Base-by-base conservation (phyloP, 2,113 vertebrate species). In the Puntigrus tetrazona region DNA sequence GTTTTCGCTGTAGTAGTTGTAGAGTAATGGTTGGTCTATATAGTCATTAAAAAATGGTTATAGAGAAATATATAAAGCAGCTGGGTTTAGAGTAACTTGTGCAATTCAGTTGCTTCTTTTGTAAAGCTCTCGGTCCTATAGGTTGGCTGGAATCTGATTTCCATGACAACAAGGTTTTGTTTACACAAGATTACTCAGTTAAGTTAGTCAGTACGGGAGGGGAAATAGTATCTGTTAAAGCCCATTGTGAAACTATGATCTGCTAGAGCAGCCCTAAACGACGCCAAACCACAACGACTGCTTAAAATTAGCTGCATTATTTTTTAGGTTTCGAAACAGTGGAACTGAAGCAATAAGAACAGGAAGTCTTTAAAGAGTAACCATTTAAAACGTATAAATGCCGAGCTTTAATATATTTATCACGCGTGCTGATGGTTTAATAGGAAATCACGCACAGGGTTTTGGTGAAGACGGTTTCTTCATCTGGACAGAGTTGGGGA, bases 101-200 rank as follows among this genome's bases (percentile, higher is more conserved):
- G 25, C 11, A 61, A 29, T 29, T 67, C 2, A 34, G 34, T 34
- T 67, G 2, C 14, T 65, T 14, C n/a, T 11, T 65, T 65, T 6
- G 61, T 81, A 18, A 10, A 14, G 50, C 47, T 52, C 61, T 31
- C 55, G 18, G 65, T 69, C 34, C 34, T 22, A 13, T 70, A 38
- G 20, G 55, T 2, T 83, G 76, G 45, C 57, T 75, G 67, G 87
- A 85, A 83, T 85, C 85, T 74, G 70, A 0, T 69, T 89, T 3
- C 87, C 89, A 90, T 91, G 82, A 91, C 90, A 91, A 92, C 92
- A 84, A 69, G 38, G 34, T 67, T 52, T 75, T 93, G 91, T 94
- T 93, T 94, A 87, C 82, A 70, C 89, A 92, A 91, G 89, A 70
- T 80, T 81, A 45, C 5, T 27, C 31, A 25, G 45, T 50, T 52